Base-by-base conservation (phyloP, 2,888 invertebrate genomes). In the Exephanes ischioxanthus region DNA sequence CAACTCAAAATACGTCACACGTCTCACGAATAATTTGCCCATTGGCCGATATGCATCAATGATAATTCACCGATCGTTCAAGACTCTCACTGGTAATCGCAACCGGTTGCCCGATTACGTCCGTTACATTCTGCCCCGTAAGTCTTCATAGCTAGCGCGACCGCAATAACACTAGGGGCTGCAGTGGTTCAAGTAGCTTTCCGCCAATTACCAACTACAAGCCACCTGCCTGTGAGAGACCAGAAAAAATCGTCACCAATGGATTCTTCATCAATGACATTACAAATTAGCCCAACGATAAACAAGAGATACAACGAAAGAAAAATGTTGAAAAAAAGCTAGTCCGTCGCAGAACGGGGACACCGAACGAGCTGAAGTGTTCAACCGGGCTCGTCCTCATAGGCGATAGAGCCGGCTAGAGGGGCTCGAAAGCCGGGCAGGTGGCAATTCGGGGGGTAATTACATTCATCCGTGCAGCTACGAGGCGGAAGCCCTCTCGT, bases 381-480 rank as follows among this genome's bases (percentile, higher is more conserved):
- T 53, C 53, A 80, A 26, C 71, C 66, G 19, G 63, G 45, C 51
- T 66, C 63, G 71, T 73, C 76, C 76, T 80, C 53, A 76, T 33
- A 41, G 33, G 22, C 48, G 75, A 75, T 19, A 33, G 48, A 66
- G 58, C 30, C 48, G 73, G 22, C 33, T n/a, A 14, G 67, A 77
- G 79, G 45, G 80, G 73, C n/a, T 83, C 58, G 70, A 70, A 77
- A 84, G 84, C 61, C 51, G 68, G 67, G 48, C 83, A 72, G 84
- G 67, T 83, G 73, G 73, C 76, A 72, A 86, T 84, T 81, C 79
- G 66, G 77, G 48, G 48, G 80, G 81, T 90, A 90, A 90, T 90
- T 90, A 89, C 87, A 89, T 89, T 88, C 84, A 82, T 68, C 72
- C 83, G 68, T 73, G 22, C 5, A 78, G 71, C 30, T 58, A 79